Percentiles rank a stretch among this genome's conserved stretches.
phyloP scores from a whole-genome alignment of 1,140 invertebrate species.

The Euura saliciscinereae region DNA sequence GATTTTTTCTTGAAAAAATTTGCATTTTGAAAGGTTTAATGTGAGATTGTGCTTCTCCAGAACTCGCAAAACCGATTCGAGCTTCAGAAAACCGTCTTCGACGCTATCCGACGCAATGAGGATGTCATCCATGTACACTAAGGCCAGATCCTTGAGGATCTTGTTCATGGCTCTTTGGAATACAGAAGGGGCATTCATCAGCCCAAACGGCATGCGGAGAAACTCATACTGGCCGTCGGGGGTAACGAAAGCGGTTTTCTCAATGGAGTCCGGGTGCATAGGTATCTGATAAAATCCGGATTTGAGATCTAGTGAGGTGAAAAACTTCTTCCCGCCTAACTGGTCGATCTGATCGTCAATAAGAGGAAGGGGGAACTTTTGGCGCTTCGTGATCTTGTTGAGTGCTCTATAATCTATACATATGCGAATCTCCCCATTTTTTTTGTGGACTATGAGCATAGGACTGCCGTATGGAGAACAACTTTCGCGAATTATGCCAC shows the following conservation, averaged over 20 bases:
- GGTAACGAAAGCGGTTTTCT: slow-evolving; percentile 31
- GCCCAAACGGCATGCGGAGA: slow-evolving; percentile 55
- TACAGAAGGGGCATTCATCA: slow-evolving; percentile 48
- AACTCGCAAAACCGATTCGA: slow-evolving; percentile 27
- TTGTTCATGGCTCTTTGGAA: slow-evolving; percentile 44
- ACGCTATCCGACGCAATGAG: slow-evolving; percentile 21
- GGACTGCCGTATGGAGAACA: slow-evolving; percentile 37
- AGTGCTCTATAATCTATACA: slow-evolving; percentile 52
- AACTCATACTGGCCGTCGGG: slow-evolving; percentile 40
- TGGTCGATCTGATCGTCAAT: slow-evolving; percentile 39
- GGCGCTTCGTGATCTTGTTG: slow-evolving; percentile 44
- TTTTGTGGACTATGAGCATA: slow-evolving; percentile 37
- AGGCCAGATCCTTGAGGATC: slow-evolving; percentile 15
- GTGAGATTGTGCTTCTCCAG: slow-evolving; percentile 21
- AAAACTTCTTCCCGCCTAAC: slow-evolving; percentile 26
- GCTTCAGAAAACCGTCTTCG: slow-evolving; percentile 19
- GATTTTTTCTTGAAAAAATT: slow-evolving; percentile 26
- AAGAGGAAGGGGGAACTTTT: slow-evolving; percentile 35
- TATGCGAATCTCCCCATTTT: slow-evolving; percentile 26
- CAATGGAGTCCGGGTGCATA: slow-evolving; percentile 12
- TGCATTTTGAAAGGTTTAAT: slow-evolving; percentile 29
- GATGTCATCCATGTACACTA: slow-evolving; percentile 29
- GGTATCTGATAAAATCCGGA: slow-evolving; percentile 20
- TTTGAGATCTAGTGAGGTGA: slow-evolving; percentile 28
- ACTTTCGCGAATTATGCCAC: slow-evolving; percentile 34